phyloP scores from a whole-genome alignment of 2,888 invertebrate genomes.

The Agrotis puta region DNA sequence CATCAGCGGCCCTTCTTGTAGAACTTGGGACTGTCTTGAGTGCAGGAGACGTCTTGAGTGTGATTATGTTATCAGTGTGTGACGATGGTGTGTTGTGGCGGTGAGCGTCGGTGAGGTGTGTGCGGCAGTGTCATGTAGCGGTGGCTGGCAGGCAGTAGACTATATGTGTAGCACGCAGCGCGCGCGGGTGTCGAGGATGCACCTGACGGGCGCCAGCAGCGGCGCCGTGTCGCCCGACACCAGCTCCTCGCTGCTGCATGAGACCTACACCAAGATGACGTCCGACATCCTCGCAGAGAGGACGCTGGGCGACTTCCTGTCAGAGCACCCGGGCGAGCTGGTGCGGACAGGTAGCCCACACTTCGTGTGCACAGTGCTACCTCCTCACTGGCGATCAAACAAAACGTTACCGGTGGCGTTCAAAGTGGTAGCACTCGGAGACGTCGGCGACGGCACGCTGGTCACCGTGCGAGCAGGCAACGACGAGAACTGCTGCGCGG shows the following conservation, averaged over 20 bases:
- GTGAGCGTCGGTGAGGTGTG: constrained; percentile 75
- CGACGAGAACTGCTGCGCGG: constrained; percentile 99
- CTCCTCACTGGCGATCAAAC: constrained; percentile 99
- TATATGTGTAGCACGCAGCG: constrained; percentile 90
- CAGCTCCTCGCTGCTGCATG: constrained; percentile 94
- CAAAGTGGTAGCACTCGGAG: constrained; percentile 98
- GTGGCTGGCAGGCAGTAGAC: constrained; percentile 73
- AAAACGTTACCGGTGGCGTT: constrained; percentile 99
- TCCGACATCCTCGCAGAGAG: constrained; percentile 97
- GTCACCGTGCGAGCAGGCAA: constrained; percentile 99
- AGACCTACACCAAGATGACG: constrained; percentile 97
- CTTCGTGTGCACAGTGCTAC: constrained; percentile 98
- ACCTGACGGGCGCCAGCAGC: constrained; percentile 88
- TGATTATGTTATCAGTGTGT: constrained; percentile 74
- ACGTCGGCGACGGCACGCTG: constrained; percentile 98
- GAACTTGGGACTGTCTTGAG: constrained; percentile 55
- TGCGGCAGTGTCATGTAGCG: constrained; percentile 83
- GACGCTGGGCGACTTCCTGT: constrained; percentile 96
- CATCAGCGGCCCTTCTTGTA: constrained; percentile 66
- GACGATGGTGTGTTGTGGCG: constrained; percentile 71
- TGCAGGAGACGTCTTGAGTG: constrained; percentile 59
- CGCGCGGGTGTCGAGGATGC: constrained; percentile 89
- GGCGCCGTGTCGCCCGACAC: constrained; percentile 93
- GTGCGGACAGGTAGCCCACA: constrained; percentile 98
- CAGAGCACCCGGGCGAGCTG: constrained; percentile 97